Percentiles rank a stretch among this genome's conserved stretches.
Evolutionary conservation across 2,888 invertebrate genomes (phyloP).

Genomic region (Disparrhopalites patrizii): DNA sequence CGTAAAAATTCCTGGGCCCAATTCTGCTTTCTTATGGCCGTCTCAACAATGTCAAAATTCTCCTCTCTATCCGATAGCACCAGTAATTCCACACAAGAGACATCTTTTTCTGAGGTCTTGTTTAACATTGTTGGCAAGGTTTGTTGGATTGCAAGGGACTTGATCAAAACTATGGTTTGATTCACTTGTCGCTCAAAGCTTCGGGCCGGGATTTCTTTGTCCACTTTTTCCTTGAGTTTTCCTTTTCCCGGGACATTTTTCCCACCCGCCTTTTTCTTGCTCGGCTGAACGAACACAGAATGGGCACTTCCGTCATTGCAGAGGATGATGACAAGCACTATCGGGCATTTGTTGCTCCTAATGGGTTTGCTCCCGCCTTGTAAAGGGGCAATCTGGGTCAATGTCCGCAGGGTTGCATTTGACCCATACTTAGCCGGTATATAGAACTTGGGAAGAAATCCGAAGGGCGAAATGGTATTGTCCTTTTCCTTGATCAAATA

Average conservation of each 20-base stretch:
- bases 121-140: slow-evolving; percentile 11
- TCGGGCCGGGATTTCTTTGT: too few relatives aligned
- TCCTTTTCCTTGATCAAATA: too few relatives aligned
- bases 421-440: too few relatives aligned
- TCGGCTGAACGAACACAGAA: too few relatives aligned
- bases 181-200: slow-evolving; percentile 46
- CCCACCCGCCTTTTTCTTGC: neutral
- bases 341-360: neutral
- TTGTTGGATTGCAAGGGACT: slow-evolving; percentile 40
- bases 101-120: neutral
- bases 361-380: too few relatives aligned
- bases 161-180: slow-evolving; percentile 47
- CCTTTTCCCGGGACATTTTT: neutral
- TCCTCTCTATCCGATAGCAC: slow-evolving; percentile 33
- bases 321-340: neutral
- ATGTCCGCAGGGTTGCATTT: too few relatives aligned
- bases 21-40: slow-evolving; percentile 22
- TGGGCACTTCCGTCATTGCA: neutral
- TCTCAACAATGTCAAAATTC: slow-evolving; percentile 28
- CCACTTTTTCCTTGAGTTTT: neutral
- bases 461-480: too few relatives aligned
- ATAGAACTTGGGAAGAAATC: too few relatives aligned
- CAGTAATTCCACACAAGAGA: slow-evolving; percentile 34
- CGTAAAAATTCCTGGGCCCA: slow-evolving; percentile 35
- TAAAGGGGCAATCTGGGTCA: too few relatives aligned